Percentiles rank a stretch among this genome's conserved stretches.
These are phyloP conservation scores for Apis cerana DNA, from an alignment of 1,140 invertebrate genomes.

Conservation along the genomic window DNA sequence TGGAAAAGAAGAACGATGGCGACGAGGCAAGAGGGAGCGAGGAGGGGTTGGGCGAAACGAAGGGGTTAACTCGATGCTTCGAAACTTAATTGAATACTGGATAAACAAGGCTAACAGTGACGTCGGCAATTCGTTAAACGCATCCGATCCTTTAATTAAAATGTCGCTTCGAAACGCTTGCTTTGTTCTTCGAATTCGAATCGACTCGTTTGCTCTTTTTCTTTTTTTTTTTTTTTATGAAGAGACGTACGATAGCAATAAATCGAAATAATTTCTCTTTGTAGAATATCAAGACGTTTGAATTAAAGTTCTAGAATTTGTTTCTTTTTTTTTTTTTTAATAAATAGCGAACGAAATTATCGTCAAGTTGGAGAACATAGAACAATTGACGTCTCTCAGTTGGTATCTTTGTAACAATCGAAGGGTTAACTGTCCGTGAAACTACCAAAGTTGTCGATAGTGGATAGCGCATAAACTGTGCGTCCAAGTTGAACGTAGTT, in stretches of 20 bases:
- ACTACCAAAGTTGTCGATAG: not conserved
- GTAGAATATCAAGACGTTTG: no score
- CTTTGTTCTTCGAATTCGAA: not conserved
- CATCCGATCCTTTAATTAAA: slow-evolving; percentile 29
- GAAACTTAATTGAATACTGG: slow-evolving; percentile 49
- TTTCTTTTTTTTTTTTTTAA: no score
- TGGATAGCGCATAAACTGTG: not conserved
- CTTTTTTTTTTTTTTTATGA: no score
- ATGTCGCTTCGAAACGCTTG: not conserved
- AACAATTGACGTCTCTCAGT: not conserved
- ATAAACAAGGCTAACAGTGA: slow-evolving; percentile 35
- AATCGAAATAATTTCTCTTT: no score
- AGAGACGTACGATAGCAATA: no score
- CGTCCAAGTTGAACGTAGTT: not conserved
- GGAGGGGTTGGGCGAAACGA: not conserved
- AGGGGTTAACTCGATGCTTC: slow-evolving; percentile 15
- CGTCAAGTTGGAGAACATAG: not conserved
- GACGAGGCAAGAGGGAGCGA: not conserved
- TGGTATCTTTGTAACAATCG: not conserved
- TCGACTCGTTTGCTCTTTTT: not conserved
- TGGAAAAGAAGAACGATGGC: slow-evolving; percentile 22
- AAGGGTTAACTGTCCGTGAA: not conserved
- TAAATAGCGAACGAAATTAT: not conserved
- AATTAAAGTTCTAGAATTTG: no score
- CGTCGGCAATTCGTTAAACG: slow-evolving; percentile 9